Percentiles rank a stretch among this genome's conserved stretches.
phyloP scores from a whole-genome alignment of 2,888 invertebrate species.

The Hydrotaea diabolus region DNA sequence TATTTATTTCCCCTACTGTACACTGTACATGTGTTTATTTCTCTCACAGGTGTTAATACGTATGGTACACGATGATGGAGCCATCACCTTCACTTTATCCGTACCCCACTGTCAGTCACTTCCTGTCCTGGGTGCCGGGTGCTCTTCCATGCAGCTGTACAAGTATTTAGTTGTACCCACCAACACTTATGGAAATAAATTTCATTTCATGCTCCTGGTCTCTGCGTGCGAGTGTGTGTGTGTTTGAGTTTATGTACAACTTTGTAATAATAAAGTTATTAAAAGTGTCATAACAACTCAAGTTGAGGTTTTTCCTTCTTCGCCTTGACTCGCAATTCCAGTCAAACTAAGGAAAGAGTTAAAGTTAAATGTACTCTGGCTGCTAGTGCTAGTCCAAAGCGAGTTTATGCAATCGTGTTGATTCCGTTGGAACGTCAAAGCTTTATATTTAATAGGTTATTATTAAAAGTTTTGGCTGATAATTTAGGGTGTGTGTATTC shows the following conservation, averaged over 20 bases:
- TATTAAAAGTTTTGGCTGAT: too few relatives aligned
- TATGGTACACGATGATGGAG: neutral
- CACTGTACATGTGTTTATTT: neutral
- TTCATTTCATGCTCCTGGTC: constrained; percentile 52
- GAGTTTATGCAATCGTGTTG: neutral
- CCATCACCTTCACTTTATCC: neutral
- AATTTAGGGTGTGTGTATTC: too few relatives aligned
- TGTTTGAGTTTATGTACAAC: constrained; percentile 70
- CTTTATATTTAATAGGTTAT: too few relatives aligned
- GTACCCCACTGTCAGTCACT: neutral
- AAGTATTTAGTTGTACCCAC: constrained; percentile 35
- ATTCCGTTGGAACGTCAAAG: neutral
- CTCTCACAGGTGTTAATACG: constrained; percentile 45
- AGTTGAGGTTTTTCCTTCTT: constrained; percentile 63
- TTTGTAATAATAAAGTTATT: constrained; percentile 80
- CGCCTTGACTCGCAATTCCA: constrained; percentile 32
- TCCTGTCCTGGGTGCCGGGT: neutral
- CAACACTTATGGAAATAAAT: constrained; percentile 55
- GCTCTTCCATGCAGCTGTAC: constrained; percentile 4
- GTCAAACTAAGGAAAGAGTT: constrained; percentile 52
- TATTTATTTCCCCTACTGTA: neutral
- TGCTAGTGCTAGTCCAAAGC: neutral
- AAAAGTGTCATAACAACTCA: constrained; percentile 80
- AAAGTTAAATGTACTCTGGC: constrained; percentile 49
- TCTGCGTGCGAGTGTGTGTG: constrained; percentile 19